A percentile compares a stretch with the other conserved stretches of the same genome.
Conservation (phyloP, 2,113 vertebrate genomes). For the Lanius collurio region DNA sequence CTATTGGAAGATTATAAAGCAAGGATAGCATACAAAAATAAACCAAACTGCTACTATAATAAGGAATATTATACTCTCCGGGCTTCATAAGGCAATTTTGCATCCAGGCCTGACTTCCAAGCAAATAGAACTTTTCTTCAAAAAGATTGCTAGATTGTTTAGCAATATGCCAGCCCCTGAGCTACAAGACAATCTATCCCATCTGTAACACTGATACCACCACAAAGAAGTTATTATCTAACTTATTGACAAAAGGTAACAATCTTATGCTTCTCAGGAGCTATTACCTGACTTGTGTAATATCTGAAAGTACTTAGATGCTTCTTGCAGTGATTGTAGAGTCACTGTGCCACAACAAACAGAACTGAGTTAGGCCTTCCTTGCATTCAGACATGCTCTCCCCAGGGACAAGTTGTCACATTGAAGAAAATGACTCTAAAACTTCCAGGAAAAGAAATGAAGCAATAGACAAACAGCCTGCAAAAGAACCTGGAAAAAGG, state of each 20-base stretch:
- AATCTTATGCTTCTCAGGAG: background rate
- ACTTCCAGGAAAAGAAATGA: background rate
- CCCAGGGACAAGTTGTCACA: background rate
- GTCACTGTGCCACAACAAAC: background rate
- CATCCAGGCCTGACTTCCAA: background rate
- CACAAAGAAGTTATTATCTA: background rate
- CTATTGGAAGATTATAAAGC: background rate
- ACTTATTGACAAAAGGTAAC: background rate
- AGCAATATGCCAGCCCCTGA: background rate
- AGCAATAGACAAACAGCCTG: background rate
- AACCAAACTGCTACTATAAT: background rate
- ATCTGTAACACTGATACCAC: background rate
- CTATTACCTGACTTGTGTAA: background rate
- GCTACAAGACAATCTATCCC: background rate
- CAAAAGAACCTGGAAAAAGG: background rate
- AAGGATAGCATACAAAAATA: background rate
- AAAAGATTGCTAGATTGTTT: background rate
- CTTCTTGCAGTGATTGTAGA: background rate
- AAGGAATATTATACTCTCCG: background rate
- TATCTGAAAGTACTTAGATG: background rate
- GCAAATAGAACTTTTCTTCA: background rate
- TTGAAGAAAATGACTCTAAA: background rate
- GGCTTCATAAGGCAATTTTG: slow-evolving; percentile 3
- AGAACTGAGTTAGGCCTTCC: background rate
- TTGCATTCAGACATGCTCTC: background rate